Evolutionary conservation across 2,113 vertebrate genomes (phyloP).

Genomic region (Zosterops borbonicus): DNA sequence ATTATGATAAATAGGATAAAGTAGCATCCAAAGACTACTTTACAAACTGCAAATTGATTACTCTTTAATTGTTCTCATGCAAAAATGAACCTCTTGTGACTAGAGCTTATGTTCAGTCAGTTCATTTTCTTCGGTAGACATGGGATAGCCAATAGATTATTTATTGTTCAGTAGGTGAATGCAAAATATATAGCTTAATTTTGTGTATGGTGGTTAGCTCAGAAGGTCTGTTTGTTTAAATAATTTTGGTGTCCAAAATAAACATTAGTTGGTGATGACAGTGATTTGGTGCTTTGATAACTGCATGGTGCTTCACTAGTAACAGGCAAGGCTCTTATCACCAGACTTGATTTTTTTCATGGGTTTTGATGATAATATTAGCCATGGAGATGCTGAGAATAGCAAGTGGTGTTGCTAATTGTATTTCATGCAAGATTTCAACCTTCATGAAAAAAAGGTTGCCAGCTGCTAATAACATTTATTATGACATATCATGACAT

Average conservation of each 20-base stretch:
- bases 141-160: background rate
- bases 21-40: background rate
- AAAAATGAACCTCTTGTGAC: background rate
- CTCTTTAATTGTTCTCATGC: background rate
- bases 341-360: background rate
- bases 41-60: background rate
- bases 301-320: background rate
- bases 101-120: background rate
- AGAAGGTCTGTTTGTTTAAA: background rate
- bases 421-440: background rate
- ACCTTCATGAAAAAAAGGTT: background rate
- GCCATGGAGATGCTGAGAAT: background rate
- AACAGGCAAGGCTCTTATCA: background rate
- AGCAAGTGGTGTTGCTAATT: background rate
- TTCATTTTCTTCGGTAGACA: background rate
- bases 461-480: background rate
- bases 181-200: background rate
- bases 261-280: background rate
- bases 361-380: background rate
- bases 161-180: background rate
- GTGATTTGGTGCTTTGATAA: background rate
- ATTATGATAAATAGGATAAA: background rate
- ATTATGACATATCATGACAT: background rate
- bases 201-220: background rate
- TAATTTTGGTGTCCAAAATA: background rate